phyloP scores from a whole-genome alignment of 1,140 invertebrate genomes.

The Megalonaias nervosa region DNA sequence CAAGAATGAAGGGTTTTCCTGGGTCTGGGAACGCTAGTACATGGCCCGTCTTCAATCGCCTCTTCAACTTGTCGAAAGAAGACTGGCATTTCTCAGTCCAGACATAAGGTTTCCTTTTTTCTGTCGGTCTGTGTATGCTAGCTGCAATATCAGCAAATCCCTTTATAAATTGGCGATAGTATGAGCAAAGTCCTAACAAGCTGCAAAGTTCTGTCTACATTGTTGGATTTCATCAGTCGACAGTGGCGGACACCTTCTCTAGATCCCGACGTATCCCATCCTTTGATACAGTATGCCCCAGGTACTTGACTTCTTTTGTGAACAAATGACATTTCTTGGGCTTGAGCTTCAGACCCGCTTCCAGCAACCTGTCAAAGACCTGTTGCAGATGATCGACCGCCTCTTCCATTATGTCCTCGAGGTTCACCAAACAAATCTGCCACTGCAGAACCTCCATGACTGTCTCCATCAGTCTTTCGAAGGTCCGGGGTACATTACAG shows the following conservation, averaged over 20 bases:
- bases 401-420: conserved; percentile 43
- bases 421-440: conserved; percentile 27
- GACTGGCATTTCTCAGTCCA: too few relatives aligned
- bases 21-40: conserved; percentile 50
- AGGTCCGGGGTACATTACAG: conserved; percentile 46
- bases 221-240: too few relatives aligned
- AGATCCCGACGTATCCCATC: background rate
- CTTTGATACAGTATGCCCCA: conserved; percentile 9
- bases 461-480: conserved; percentile 52
- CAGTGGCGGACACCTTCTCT: too few relatives aligned
- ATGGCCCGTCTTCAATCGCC: conserved; percentile 37
- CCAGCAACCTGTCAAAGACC: conserved; percentile 24
- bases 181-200: too few relatives aligned
- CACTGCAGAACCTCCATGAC: conserved; percentile 36
- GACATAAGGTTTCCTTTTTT: too few relatives aligned
- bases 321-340: conserved; percentile 32
- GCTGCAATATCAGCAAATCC: too few relatives aligned
- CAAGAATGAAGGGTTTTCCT: conserved; percentile 24
- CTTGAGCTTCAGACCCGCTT: conserved; percentile 28
- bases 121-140: too few relatives aligned
- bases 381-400: conserved; percentile 21
- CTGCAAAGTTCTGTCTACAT: too few relatives aligned
- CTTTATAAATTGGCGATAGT: too few relatives aligned
- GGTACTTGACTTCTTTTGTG: conserved; percentile 3
- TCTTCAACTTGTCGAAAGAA: conserved; percentile 38